Conservation (phyloP, 2,888 invertebrate species). For the Pegoplata infirma region DNA sequence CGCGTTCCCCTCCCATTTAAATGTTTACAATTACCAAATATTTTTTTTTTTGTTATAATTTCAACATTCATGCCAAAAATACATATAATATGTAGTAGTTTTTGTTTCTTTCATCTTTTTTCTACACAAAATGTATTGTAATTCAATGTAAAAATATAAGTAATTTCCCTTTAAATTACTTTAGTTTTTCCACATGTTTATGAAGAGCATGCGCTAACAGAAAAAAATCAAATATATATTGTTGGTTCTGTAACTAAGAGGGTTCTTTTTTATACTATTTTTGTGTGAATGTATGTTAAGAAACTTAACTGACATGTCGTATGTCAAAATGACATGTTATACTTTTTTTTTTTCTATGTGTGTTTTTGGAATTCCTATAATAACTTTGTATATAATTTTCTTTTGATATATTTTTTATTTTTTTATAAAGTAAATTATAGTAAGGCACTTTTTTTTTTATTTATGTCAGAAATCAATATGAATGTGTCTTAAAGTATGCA, state of each 20-base stretch:
- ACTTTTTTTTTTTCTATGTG: conserved; percentile 7
- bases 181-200: conserved; percentile 33
- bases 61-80: no score
- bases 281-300: conserved; percentile 38
- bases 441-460: neutral
- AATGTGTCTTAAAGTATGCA: conserved; percentile 17
- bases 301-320: conserved; percentile 34
- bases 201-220: conserved; percentile 49
- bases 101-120: neutral
- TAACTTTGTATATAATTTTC: neutral
- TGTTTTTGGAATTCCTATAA: conserved; percentile 3
- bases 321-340: conserved; percentile 37
- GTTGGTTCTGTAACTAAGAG: conserved; percentile 55
- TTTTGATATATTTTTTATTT: neutral
- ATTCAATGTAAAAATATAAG: conserved; percentile 31
- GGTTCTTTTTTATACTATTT: conserved; percentile 15
- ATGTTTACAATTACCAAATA: no score
- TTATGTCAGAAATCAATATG: conserved; percentile 40
- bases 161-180: conserved; percentile 46
- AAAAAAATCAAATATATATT: conserved; percentile 39
- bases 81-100: no score
- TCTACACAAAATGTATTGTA: conserved; percentile 24
- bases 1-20: no score
- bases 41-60: no score
- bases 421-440: conserved; percentile 30